Evolutionary conservation across 2,888 invertebrate genomes (phyloP), one percentile per base, ranked within the genome.

Genomic region (Caenorhabditis imperialis): DNA sequence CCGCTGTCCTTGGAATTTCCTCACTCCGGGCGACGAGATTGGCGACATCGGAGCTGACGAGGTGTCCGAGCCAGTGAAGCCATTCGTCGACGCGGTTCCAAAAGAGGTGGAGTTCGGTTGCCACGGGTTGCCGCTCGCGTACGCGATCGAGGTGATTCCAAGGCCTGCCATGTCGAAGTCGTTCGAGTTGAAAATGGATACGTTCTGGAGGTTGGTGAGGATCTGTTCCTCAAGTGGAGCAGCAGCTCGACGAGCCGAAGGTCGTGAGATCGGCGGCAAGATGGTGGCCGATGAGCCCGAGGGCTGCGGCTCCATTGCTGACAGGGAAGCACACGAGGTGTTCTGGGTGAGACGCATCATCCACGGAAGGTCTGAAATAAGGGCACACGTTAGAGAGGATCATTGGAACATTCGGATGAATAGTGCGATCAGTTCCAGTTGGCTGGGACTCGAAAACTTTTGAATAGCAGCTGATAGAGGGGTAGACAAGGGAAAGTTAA

Each of bases 41-140:
- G 71, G 71, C 18, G 71, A 71, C 38, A 71, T 47, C n/a, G 71
- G 71, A n/a, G 71, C 62, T 7, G 71, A 71, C n/a, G 71, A 71
- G n/a, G 62, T 57, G 35, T 62, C 62, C 2, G 71, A 71, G 12
- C 71, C 55, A 5, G 61, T 62, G 57, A 71, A 71, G 4, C 71
- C 71, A 27, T 71, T 71, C 23, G 62, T 51, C 12, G 71, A 62
- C 12, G 45, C 42, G 18, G 62, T 51, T n/a, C 63, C 55, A 30
- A 65, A 65, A 6, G 63, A 65, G 5, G 62, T n/a, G n/a, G 57
- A 20, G n/a, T 44, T 51, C 37, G 57, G 51, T 25, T 57, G 55
- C 71, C 71, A 71, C 6, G 71, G 71, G 16, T 71, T 62, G 1
- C 35, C 37, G 14, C 5, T 8, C 4, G 22, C 35, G 18, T 14